Base-by-base conservation (phyloP, 2,888 invertebrate genomes). In the Drosophila pseudotalamancana region DNA sequence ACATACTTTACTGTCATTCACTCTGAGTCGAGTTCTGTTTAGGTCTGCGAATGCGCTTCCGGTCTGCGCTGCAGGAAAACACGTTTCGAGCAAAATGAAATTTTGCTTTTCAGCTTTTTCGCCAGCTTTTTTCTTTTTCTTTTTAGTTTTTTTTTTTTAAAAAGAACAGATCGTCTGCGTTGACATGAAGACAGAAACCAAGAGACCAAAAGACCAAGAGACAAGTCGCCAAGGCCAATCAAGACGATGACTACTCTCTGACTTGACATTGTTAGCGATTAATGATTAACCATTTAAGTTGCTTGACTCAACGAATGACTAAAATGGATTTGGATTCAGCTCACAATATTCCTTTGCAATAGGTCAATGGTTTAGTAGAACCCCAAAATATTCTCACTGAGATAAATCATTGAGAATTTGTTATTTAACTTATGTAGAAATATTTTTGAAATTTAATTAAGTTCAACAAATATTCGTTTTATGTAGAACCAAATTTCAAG, bases 21-120 rank as follows among this genome's bases (percentile, higher is more conserved):
- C 51, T 59, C 40, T 48, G 67, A n/a, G 53, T 76, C 25, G 43
- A 43, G 78, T 76, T 84, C 51, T 84, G 75, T 71, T 85, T 77
- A 77, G 80, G 80, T 83, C 62, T 67, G 75, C 83, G 68, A 80
- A 71, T 83, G 76, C 70, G 68, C 76, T 85, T 83, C 86, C 82
- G 82, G 86, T 73, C 77, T 57, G 69, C 45, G 64, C 35, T 64
- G 63, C 66, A 70, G 79, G 74, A 70, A 82, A 85, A 85, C 77
- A 82, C 80, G 83, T 80, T 73, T 67, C 65, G 67, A 69, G 80
- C 71, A 62, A 74, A 76, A 71, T 68, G 43, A 37, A 54, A 59
- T 76, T 78, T 69, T 65, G 73, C 75, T 65, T 67, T 67, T 72
- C 61, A 66, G 72, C 72, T 68, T 70, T 81, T 77, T 80, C 68